phyloP scores from a whole-genome alignment of 2,113 vertebrate species.

The Zosterops borbonicus region DNA sequence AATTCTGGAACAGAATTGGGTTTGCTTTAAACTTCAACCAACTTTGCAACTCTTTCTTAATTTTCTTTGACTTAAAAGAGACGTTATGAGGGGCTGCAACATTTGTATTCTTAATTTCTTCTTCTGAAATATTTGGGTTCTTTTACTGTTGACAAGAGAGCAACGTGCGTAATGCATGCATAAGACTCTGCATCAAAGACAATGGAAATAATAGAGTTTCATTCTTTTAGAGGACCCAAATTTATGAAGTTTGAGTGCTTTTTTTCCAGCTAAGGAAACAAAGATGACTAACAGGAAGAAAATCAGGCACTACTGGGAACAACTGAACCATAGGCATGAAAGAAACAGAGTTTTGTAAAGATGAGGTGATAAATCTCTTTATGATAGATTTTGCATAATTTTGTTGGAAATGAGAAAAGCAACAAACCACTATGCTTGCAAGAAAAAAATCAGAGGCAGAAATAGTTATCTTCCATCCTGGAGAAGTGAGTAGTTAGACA shows the following conservation, averaged over 20 bases:
- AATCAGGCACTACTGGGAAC: neutral
- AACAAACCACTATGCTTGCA: neutral
- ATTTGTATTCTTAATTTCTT: neutral
- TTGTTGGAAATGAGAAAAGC: neutral
- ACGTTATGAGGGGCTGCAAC: neutral
- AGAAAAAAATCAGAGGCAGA: neutral
- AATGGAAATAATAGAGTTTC: neutral
- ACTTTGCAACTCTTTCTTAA: neutral
- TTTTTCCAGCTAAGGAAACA: neutral
- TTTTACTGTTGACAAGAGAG: neutral
- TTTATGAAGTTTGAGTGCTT: neutral
- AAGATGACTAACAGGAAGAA: conserved; percentile 16
- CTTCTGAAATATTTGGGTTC: neutral
- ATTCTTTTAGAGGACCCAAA: neutral
- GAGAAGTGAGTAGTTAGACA: neutral
- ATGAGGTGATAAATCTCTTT: neutral
- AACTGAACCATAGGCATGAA: neutral
- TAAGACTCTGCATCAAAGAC: neutral
- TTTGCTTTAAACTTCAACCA: neutral
- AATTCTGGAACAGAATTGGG: neutral
- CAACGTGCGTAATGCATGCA: neutral
- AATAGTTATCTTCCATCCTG: neutral
- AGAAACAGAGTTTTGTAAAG: neutral
- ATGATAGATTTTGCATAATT: neutral
- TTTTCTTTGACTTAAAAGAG: neutral